Percentiles rank a stretch among this genome's conserved stretches.
Evolutionary conservation across 2,113 vertebrate species (phyloP).

Genomic region (Perognathus longimembris): DNA sequence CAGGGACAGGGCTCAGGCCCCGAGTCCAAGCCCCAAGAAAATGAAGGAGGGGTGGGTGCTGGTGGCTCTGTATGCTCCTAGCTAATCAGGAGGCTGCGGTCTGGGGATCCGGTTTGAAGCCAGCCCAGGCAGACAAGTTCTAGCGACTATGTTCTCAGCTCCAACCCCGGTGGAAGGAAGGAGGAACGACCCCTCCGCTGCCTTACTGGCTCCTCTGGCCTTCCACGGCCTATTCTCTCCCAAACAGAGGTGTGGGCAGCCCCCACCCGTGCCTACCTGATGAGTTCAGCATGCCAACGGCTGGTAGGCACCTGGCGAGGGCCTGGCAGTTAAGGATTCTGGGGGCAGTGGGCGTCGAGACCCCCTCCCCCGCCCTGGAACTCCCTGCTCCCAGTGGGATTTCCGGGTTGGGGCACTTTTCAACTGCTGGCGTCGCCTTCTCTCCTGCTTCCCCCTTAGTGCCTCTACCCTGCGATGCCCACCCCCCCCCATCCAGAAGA

Average conservation of each 20-base stretch:
- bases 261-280: slow-evolving; percentile 12
- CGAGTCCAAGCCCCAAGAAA: too few species aligned
- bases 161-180: background rate
- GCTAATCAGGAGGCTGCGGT: background rate
- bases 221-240: background rate
- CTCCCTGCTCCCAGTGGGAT: background rate
- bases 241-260: background rate
- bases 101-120: background rate
- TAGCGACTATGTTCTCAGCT: background rate
- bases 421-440: slow-evolving; percentile 21
- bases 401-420: background rate
- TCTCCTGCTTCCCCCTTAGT: too few species aligned
- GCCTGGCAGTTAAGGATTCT: slow-evolving; percentile 74
- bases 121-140: background rate
- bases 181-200: too few species aligned
- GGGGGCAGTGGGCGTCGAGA: background rate
- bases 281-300: background rate
- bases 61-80: background rate
- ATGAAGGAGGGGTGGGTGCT: too few species aligned
- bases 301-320: background rate
- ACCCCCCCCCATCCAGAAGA: background rate
- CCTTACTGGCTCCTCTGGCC: background rate
- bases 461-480: too few species aligned
- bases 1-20: too few species aligned
- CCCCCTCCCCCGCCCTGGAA: slow-evolving; percentile 60